Evolutionary conservation across 2,888 invertebrate genomes (phyloP).

Genomic region (Epiblema foenella): DNA sequence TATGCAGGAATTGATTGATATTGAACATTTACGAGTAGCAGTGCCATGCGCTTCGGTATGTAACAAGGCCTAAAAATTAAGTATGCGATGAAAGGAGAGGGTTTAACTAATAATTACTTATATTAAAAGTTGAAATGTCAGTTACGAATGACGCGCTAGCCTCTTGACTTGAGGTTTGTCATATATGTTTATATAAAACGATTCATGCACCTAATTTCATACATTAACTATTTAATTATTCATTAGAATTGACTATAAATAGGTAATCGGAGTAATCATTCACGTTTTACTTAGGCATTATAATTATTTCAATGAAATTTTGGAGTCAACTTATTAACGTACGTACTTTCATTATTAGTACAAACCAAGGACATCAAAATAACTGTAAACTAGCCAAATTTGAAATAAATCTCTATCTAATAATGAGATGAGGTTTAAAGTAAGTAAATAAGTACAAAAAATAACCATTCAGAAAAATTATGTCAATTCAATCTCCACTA

Average conservation of each 20-base stretch:
- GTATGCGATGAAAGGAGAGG: not conserved
- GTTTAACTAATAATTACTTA: not conserved
- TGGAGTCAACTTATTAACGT: conserved; percentile 38
- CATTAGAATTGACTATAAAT: conserved; percentile 74
- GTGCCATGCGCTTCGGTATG: not conserved
- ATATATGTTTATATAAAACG: conserved; percentile 61
- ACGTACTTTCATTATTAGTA: conserved; percentile 11
- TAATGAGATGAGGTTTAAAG: conserved; percentile 43
- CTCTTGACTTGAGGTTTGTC: conserved; percentile 79
- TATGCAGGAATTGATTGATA: not conserved
- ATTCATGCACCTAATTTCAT: conserved; percentile 66
- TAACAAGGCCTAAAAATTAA: not conserved
- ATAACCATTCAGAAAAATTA: conserved; percentile 49
- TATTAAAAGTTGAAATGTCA: not conserved
- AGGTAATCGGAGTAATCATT: conserved; percentile 80
- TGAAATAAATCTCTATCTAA: conserved; percentile 32
- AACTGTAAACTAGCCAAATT: conserved; percentile 35
- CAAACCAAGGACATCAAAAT: conserved; percentile 47
- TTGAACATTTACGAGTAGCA: not conserved
- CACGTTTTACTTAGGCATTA: conserved; percentile 54
- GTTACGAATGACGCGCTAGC: conserved; percentile 57
- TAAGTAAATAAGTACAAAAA: conserved; percentile 49
- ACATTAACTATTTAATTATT: conserved; percentile 65
- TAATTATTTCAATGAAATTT: conserved; percentile 52
- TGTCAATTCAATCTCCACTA: conserved; percentile 53